phyloP scores from a whole-genome alignment of 2,888 invertebrate genomes.

The Chouioia cunea region DNA sequence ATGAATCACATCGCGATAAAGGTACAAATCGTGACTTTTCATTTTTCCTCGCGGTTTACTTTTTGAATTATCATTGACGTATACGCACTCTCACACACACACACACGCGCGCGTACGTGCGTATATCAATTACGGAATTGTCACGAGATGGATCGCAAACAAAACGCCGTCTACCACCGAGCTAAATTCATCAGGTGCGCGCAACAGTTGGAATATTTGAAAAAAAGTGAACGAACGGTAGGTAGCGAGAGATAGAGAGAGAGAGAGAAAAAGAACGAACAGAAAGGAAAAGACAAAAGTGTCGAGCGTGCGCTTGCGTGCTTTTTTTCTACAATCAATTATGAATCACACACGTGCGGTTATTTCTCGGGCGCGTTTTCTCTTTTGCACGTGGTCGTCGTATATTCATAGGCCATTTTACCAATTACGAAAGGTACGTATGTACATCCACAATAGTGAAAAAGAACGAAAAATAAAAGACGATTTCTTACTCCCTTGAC shows the following conservation, averaged over 20 bases:
- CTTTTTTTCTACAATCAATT: slow-evolving; percentile 27
- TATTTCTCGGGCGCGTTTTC: slow-evolving; percentile 18
- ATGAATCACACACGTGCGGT: slow-evolving; percentile 40
- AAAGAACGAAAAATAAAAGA: no score
- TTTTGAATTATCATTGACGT: neutral
- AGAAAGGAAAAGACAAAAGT: slow-evolving; percentile 5
- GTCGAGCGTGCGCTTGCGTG: slow-evolving; percentile 4
- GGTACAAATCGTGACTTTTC: neutral
- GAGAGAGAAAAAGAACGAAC: no score
- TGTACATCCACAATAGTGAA: no score
- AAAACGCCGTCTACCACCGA: no score
- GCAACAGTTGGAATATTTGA: no score
- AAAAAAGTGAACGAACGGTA: neutral
- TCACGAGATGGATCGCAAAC: no score
- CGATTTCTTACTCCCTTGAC: no score
- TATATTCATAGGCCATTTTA: neutral
- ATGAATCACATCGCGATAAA: neutral
- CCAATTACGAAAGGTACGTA: neutral
- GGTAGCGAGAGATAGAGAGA: neutral
- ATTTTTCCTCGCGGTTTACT: slow-evolving; percentile 1
- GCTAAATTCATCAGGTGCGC: no score
- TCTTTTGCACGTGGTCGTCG: slow-evolving; percentile 11
- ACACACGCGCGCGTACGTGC: slow-evolving; percentile 4
- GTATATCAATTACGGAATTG: no score
- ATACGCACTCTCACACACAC: neutral